phyloP scores from a whole-genome alignment of 2,797 vertebrate species.

The Labeo calbasu region DNA sequence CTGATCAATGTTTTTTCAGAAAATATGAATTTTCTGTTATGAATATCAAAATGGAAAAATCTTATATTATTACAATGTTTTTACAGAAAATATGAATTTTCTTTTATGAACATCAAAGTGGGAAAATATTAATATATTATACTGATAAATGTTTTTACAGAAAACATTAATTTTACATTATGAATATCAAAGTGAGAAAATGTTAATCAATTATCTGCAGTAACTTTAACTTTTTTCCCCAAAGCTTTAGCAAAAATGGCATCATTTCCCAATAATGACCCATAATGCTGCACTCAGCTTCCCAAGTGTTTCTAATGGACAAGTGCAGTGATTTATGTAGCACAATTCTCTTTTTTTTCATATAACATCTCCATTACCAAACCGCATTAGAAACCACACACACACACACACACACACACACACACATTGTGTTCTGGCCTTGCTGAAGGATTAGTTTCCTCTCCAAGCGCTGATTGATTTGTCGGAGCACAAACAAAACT shows the following conservation, averaged over 20 bases:
- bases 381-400: constrained; percentile 4
- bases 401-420: constrained; percentile 22
- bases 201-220: not conserved
- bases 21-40: not conserved
- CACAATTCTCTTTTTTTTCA: not conserved
- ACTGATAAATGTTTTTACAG: not conserved
- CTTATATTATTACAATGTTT: not conserved
- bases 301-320: constrained; percentile 22
- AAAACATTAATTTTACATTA: not conserved
- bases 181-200: not conserved
- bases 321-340: constrained; percentile 15
- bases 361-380: constrained; percentile 8
- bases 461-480: constrained; percentile 29
- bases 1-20: not conserved
- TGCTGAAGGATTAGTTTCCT: constrained; percentile 29
- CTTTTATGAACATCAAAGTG: not conserved
- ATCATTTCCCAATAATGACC: constrained; percentile 11
- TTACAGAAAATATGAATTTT: not conserved
- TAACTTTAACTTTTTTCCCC: not conserved
- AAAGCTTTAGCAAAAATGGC: constrained; percentile 6
- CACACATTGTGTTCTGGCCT: constrained; percentile 16
- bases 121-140: not conserved
- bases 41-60: not conserved
- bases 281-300: constrained; percentile 25
- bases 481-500: constrained; percentile 25